Conservation (phyloP, 1,140 invertebrate genomes). For the Oreohelix idahoensis region DNA sequence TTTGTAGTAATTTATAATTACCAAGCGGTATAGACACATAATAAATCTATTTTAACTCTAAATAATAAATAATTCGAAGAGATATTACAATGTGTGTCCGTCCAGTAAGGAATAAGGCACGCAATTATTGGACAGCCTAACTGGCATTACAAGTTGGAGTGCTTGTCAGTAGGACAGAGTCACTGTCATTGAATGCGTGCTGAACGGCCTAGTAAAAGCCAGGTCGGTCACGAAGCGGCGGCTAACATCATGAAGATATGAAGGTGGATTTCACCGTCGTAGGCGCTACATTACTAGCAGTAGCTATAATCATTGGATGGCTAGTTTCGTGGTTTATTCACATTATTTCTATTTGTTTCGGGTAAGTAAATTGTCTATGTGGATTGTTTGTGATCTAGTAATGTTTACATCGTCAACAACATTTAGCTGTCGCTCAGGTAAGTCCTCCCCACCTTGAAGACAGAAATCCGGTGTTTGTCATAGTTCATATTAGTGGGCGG, state of each 20-base stretch:
- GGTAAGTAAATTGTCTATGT: conserved; percentile 4
- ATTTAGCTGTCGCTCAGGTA: no score
- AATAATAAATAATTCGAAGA: no score
- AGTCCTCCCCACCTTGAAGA: no score
- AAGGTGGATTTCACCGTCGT: conserved; percentile 6
- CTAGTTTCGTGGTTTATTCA: conserved; percentile 21
- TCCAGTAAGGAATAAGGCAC: no score
- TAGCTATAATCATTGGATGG: conserved; percentile 25
- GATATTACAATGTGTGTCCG: no score
- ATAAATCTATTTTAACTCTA: no score
- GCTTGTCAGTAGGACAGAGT: neutral
- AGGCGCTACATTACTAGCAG: conserved; percentile 30
- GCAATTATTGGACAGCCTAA: neutral
- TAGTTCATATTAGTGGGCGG: no score
- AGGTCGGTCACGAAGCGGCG: neutral
- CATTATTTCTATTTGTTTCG: conserved; percentile 32
- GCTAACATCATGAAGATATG: conserved; percentile 36
- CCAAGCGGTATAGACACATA: no score
- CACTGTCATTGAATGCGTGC: neutral
- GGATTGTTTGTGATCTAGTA: neutral
- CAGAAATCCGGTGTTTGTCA: no score
- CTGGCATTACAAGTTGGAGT: neutral
- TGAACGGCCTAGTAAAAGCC: neutral
- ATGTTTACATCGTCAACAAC: no score
- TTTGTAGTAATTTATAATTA: no score